phyloP scores from a whole-genome alignment of 2,797 vertebrate genomes.

The Lagorchestes hirsutus region DNA sequence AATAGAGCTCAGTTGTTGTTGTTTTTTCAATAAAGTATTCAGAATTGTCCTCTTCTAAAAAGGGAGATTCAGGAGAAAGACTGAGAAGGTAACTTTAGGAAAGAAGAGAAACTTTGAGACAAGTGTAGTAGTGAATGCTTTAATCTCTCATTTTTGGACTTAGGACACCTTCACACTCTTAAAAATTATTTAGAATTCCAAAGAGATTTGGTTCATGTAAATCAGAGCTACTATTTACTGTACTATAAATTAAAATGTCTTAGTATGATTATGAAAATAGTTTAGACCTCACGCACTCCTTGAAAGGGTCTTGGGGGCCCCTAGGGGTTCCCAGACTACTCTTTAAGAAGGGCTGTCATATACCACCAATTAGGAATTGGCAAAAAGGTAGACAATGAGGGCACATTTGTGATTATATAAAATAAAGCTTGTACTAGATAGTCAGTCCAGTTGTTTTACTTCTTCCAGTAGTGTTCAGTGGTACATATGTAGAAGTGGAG shows the following conservation, averaged over 20 bases:
- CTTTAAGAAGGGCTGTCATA: not conserved
- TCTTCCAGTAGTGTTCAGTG: not conserved
- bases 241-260: not conserved
- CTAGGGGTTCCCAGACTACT: not conserved
- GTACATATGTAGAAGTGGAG: not conserved
- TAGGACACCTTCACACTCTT: not conserved
- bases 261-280: not conserved
- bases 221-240: not conserved
- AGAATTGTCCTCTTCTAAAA: not conserved
- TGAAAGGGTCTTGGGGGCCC: not conserved
- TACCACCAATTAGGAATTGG: not conserved
- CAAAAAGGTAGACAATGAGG: not conserved
- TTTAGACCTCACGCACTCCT: not conserved
- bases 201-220: not conserved
- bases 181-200: not conserved
- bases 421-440: not conserved
- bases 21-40: not conserved
- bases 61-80: not conserved
- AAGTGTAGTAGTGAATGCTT: not conserved
- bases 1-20: not conserved
- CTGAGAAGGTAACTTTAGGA: not conserved
- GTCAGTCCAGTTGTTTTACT: not conserved
- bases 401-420: not conserved
- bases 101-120: not conserved
- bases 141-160: not conserved